Conservation (phyloP, 2,888 invertebrate genomes). For the Trimorus sp. region DNA sequence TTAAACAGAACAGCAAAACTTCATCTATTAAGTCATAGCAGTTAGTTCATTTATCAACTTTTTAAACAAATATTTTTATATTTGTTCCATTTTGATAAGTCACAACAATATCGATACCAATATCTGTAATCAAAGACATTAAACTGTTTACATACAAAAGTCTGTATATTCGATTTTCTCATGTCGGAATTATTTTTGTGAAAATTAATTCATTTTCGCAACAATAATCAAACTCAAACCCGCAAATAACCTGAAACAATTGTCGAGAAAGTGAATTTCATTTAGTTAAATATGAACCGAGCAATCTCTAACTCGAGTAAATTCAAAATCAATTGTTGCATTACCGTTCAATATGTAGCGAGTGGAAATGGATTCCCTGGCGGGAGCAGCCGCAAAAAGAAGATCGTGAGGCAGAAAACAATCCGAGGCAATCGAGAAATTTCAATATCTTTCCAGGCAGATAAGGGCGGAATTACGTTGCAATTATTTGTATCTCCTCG, state of each 20-base stretch:
- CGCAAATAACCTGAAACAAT: constrained; percentile 1
- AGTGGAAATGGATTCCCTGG: constrained; percentile 8
- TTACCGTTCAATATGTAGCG: constrained; percentile 12
- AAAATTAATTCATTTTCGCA: neutral
- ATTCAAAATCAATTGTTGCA: constrained; percentile 31
- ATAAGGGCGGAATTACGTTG: constrained; percentile 22
- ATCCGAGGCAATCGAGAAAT: constrained; percentile 36
- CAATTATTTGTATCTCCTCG: constrained; percentile 29
- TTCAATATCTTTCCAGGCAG: constrained; percentile 39
- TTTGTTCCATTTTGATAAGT: no score
- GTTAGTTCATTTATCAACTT: no score
- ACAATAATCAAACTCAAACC: neutral
- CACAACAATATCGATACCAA: no score
- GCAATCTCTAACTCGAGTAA: neutral
- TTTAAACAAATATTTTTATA: no score
- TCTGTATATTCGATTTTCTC: neutral
- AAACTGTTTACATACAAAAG: neutral
- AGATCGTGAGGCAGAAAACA: constrained; percentile 26
- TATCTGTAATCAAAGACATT: no score
- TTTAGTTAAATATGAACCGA: no score
- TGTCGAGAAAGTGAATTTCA: neutral
- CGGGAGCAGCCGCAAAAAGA: constrained; percentile 14
- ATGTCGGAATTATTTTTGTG: neutral
- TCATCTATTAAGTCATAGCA: no score
- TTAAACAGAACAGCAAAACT: no score